Base-by-base conservation (phyloP, 2,888 invertebrate genomes). In the Quadroppia sp. region DNA sequence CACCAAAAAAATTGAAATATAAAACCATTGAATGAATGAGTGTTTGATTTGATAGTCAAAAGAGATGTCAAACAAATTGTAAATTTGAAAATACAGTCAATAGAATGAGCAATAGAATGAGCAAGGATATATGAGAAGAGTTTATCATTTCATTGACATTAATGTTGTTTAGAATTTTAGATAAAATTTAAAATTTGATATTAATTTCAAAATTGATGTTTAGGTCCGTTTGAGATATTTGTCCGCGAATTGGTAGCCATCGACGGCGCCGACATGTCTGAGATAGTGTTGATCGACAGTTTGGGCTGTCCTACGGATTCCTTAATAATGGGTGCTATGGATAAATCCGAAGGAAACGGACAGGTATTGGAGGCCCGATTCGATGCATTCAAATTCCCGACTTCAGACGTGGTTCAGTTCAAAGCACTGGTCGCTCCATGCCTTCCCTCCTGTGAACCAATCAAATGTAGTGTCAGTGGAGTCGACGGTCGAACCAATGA, bases 301-400 rank as follows among this genome's bases (percentile, higher is more conserved):
- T 87, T 90, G 80, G 94, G 94, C n/a, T 95, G 94, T 81, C 94
- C 94, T 17, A 94, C 94, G 30, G 94, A 94, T 83, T 90, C 92
- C 81, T 90, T 92, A 83, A 94, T 94, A 82, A 92, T 94, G 93
- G 93, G 93, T 80, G 91, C 93, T 25, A 87, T 94, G 76, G 90
- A 90, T 84, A 92, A 92, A 84, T 90, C 91, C n/a, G 76, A 78
- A 45, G 77, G 76, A 6, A 75, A 77, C 53, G 76, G 77, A 0
- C 87, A 91, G 89, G 88, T 91, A 79, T 85, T 94, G 76, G 85
- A 93, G 76, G 93, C 94, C 72, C 90, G 92, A 84, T 94, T 95
- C 84, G 94, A 94, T 83, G 94, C 94, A 48, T 95, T 95, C 87
- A 94, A 95, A 83, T 95, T 95, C 86, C 94, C 94, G 59, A 93